Base-by-base conservation (phyloP, 92 coral and sea anemone genomes). In the Plumapathes pennacea region DNA sequence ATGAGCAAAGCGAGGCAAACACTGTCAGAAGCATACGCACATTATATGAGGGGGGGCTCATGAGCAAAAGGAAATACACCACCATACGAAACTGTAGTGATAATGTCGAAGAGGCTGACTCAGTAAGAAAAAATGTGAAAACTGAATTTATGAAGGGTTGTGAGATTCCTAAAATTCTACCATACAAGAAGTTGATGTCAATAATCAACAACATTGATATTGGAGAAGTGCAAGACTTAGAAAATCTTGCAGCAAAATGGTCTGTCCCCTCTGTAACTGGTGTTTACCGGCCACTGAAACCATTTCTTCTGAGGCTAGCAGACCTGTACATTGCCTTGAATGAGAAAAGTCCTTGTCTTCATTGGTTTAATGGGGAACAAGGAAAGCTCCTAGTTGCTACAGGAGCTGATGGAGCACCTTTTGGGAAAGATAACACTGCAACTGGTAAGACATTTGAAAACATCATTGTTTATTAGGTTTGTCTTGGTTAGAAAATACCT, bases 381-480 rank as follows among this genome's bases (percentile, higher is more conserved):
- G 69, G 58, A 25, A 72, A 59, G 54, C 0, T 72, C 24, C 38
- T 24, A 31, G 82, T 78, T 18, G 82, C 91, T 10, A 30, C 78
- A 10, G 83, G 82, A 7, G 90, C 83, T 20, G 83, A 75, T 48
- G 88, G 81, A 27, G 72, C 82, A 43, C 88, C 77, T 29, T 62
- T 60, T 50, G 70, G 80, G 44, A 62, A 46, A 8, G 57, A 60
- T 23, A 63, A 72, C 41, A 69, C 77, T 5, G 67, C 77, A 19
- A 69, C 77, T 57, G 74, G 74, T 66, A 66, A 39, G 37, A 29
- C n/a, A n/a, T n/a, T n/a, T n/a, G n/a, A n/a, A n/a, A n/a, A n/a
- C n/a, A n/a, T n/a, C n/a, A n/a, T n/a, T n/a, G n/a, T n/a, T n/a
- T n/a, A n/a, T n/a, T n/a, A n/a, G n/a, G n/a, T n/a, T n/a, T n/a